These are phyloP conservation scores for Gambusia holbrooki DNA, from an alignment of 2,113 vertebrate genomes.

Conservation along the genomic window DNA sequence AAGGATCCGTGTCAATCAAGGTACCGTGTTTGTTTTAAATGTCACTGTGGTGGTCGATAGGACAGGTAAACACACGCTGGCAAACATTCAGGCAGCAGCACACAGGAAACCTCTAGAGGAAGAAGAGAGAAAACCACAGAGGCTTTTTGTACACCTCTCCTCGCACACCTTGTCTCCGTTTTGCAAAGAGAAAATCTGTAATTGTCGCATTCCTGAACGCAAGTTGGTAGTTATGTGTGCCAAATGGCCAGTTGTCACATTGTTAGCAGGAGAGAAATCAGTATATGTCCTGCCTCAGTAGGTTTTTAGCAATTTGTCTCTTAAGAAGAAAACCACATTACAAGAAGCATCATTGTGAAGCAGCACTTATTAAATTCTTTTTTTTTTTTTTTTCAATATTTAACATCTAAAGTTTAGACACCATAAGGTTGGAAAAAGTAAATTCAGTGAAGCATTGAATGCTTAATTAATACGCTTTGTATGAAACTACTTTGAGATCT, in stretches of 20 bases:
- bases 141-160: slow-evolving; percentile 59
- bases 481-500: not conserved
- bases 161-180: slow-evolving; percentile 60
- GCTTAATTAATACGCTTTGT: not conserved
- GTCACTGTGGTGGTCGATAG: slow-evolving; percentile 55
- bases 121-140: slow-evolving; percentile 60
- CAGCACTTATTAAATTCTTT: not conserved
- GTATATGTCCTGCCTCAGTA: not conserved
- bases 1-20: slow-evolving; percentile 11
- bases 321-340: not conserved
- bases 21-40: slow-evolving; percentile 17
- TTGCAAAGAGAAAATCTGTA: slow-evolving; percentile 52
- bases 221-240: not conserved
- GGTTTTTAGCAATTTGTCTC: not conserved
- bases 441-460: not conserved
- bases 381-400: not conserved
- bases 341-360: not conserved
- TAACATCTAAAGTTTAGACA: not conserved
- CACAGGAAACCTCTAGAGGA: slow-evolving; percentile 73
- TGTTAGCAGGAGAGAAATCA: too few relatives aligned
- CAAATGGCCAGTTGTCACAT: not conserved
- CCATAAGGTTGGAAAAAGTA: too few relatives aligned
- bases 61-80: slow-evolving; percentile 68
- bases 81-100: slow-evolving; percentile 51
- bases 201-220: slow-evolving; percentile 30